Conservation (phyloP, 2,797 vertebrate species). For the Rhynchotus rufescens region DNA sequence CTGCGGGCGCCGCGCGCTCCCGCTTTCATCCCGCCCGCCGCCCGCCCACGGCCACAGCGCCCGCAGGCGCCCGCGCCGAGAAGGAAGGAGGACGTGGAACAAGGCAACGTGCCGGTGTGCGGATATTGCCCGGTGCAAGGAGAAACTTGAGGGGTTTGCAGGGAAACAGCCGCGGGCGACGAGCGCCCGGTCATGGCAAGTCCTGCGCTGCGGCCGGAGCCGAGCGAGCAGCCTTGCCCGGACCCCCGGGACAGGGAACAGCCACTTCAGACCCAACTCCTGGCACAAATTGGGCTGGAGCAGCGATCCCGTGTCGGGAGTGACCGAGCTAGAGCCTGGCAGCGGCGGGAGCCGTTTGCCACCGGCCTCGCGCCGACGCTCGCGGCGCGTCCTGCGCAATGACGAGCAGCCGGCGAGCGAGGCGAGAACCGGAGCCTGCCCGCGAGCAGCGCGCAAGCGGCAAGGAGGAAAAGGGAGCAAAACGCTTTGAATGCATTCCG, state of each 20-base stretch:
- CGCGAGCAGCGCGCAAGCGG: slow-evolving; percentile 37
- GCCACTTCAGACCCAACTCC: no score
- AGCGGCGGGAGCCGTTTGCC: slow-evolving; percentile 33
- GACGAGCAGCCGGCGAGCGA: slow-evolving; percentile 28
- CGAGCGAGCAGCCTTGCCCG: background rate
- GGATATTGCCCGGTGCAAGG: slow-evolving; percentile 23
- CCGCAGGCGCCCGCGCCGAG: no score
- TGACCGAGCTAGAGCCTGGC: fast-evolving
- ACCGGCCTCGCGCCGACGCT: background rate
- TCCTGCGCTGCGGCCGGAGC: background rate
- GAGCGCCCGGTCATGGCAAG: slow-evolving; percentile 29
- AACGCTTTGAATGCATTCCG: slow-evolving; percentile 28
- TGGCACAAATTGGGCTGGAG: background rate
- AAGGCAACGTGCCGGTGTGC: background rate
- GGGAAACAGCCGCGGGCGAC: background rate
- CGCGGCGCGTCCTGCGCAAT: slow-evolving; percentile 24
- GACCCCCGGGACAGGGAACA: fast-evolving
- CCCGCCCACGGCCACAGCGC: background rate
- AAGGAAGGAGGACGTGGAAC: background rate
- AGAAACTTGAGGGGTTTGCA: slow-evolving; percentile 10
- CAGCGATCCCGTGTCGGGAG: background rate
- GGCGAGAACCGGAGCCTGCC: slow-evolving; percentile 43
- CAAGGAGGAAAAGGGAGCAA: slow-evolving; percentile 16
- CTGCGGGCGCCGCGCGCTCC: background rate
- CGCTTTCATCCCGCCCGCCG: slow-evolving; percentile 30